Percentiles rank a stretch among this genome's conserved stretches.
phyloP scores from a whole-genome alignment of 2,113 vertebrate genomes.

The Cryptomyrus ogoouensis region DNA sequence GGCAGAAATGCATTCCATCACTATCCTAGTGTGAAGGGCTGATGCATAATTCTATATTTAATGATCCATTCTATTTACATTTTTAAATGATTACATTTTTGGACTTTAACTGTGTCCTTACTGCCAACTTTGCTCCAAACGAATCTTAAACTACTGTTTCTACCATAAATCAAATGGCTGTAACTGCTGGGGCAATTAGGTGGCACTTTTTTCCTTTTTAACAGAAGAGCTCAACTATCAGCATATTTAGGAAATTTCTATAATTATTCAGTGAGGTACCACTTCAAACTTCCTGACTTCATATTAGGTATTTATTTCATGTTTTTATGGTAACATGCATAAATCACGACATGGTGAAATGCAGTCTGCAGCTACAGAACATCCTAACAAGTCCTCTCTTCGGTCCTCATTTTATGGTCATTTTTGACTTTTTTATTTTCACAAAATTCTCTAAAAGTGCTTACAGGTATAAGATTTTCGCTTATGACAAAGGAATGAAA shows the following conservation, averaged over 20 bases:
- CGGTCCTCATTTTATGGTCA: not conserved
- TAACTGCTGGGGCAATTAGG: not conserved
- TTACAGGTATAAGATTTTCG: not conserved
- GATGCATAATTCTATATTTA: not conserved
- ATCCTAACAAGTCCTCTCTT: not conserved
- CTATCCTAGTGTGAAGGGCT: not conserved
- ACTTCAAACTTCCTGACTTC: not conserved
- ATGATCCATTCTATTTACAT: constrained; percentile 2
- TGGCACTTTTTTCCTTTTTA: not conserved
- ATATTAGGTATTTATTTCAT: not conserved
- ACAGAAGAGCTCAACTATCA: not conserved
- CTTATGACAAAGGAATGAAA: not conserved
- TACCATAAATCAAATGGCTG: not conserved
- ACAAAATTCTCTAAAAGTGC: not conserved
- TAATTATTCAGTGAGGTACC: not conserved
- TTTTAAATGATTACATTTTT: not conserved
- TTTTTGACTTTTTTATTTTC: not conserved
- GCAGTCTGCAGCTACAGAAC: not conserved
- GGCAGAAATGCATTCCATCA: not conserved
- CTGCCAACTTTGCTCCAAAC: not conserved
- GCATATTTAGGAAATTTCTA: not conserved
- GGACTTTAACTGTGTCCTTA: not conserved
- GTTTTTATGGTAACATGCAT: not conserved
- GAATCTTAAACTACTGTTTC: not conserved
- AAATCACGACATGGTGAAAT: not conserved